These are phyloP conservation scores for Antrozous pallidus DNA, from an alignment of 2,797 vertebrate species.

Conservation along the genomic window DNA sequence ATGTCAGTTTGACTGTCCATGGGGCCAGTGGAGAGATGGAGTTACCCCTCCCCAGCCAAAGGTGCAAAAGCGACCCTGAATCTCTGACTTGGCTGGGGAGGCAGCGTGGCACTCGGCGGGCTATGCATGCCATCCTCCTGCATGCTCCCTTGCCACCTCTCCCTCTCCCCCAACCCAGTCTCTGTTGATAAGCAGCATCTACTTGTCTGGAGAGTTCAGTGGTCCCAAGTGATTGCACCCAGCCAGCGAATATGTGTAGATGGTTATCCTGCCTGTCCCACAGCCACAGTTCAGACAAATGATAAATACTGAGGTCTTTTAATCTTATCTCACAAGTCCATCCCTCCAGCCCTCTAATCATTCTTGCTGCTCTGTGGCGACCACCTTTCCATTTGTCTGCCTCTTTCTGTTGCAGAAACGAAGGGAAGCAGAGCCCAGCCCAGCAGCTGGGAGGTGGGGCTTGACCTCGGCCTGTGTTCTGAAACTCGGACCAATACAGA, in stretches of 20 bases:
- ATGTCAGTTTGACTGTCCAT: background rate
- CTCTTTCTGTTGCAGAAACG: background rate
- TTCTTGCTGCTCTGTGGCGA: background rate
- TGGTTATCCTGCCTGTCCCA: conserved; percentile 13
- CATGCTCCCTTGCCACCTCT: too few relatives aligned
- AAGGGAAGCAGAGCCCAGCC: background rate
- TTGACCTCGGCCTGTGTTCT: background rate
- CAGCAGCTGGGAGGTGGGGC: background rate
- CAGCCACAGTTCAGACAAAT: conserved; percentile 22
- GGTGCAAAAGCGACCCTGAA: background rate
- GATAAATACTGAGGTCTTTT: conserved; percentile 54
- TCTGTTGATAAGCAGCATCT: background rate
- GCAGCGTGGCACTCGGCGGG: background rate
- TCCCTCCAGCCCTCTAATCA: conserved; percentile 43
- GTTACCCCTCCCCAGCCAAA: background rate
- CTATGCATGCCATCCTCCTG: fast-evolving
- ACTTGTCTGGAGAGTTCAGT: background rate
- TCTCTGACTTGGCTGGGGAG: fast-evolving
- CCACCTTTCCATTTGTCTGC: background rate
- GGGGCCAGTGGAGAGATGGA: background rate
- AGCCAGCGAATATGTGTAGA: background rate
- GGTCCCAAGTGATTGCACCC: background rate
- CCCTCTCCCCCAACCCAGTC: background rate
- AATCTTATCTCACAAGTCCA: conserved; percentile 41
- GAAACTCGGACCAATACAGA: background rate